Conservation (phyloP, 2,797 vertebrate species). For the Enteromius thamalakanensis region DNA sequence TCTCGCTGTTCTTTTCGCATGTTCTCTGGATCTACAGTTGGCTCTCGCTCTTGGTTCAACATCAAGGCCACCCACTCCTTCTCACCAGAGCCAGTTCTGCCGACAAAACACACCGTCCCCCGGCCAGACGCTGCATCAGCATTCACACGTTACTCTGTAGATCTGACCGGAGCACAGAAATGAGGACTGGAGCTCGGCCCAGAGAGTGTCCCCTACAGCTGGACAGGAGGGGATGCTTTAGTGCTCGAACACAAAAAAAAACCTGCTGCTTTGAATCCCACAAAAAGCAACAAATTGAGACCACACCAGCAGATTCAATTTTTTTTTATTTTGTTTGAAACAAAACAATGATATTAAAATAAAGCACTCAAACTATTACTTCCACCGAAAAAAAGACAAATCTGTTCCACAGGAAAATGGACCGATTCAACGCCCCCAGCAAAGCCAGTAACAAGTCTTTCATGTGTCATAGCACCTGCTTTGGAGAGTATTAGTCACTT, state of each 20-base stretch:
- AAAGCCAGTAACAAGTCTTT: background rate
- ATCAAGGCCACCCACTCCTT: slow-evolving; percentile 53
- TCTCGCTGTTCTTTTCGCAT: slow-evolving; percentile 3
- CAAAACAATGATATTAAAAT: slow-evolving; percentile 56
- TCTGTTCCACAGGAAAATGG: slow-evolving; percentile 50
- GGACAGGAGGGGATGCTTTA: background rate
- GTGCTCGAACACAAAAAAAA: background rate
- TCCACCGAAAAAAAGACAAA: slow-evolving; percentile 49
- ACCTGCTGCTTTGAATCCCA: background rate
- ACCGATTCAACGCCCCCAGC: background rate
- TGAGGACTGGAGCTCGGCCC: slow-evolving; percentile 8
- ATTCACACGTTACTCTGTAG: slow-evolving; percentile 1
- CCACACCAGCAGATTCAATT: background rate
- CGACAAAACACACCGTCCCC: slow-evolving; percentile 4
- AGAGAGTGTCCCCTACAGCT: slow-evolving; percentile 17
- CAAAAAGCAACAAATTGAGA: background rate
- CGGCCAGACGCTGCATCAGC: slow-evolving; percentile 17
- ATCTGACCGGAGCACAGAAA: slow-evolving; percentile 1
- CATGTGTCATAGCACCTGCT: background rate
- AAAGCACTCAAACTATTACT: slow-evolving; percentile 64
- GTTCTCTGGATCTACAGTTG: slow-evolving; percentile 33
- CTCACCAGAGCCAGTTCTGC: background rate
- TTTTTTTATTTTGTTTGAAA: slow-evolving; percentile 28
- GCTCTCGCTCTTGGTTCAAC: slow-evolving; percentile 22
- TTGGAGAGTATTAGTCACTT: background rate